Conservation (phyloP, 1,140 invertebrate genomes). For the Bombus impatiens region DNA sequence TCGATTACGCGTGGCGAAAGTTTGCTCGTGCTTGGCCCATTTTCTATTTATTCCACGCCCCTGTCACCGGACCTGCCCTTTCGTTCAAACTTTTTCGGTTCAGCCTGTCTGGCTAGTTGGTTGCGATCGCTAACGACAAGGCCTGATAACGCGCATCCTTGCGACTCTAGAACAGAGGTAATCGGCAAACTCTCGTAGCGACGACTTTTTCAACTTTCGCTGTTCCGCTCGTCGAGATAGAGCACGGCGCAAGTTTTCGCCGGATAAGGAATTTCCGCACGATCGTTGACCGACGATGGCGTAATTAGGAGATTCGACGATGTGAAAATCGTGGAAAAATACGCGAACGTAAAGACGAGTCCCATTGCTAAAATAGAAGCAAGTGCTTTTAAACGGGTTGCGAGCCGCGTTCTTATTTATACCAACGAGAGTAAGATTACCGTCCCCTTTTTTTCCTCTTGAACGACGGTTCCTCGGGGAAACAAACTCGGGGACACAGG, state of each 20-base stretch:
- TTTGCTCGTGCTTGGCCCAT: too few species aligned
- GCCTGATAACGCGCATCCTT: neutral
- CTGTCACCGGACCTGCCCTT: neutral
- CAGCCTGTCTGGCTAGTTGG: too few species aligned
- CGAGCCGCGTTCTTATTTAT: conserved; percentile 17
- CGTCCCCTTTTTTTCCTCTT: neutral
- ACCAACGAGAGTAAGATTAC: neutral
- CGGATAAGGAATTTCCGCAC: neutral
- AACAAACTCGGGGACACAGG: too few species aligned
- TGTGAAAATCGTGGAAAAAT: neutral
- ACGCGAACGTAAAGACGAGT: neutral
- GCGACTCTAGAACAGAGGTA: neutral
- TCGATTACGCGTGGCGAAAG: too few species aligned
- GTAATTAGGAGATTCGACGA: neutral
- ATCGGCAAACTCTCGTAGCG: conserved; percentile 10
- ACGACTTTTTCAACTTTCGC: conserved; percentile 3
- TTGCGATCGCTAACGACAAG: conserved; percentile 1
- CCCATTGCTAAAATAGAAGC: neutral
- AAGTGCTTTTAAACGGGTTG: conserved; percentile 30
- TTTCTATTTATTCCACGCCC: neutral
- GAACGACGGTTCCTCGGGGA: neutral
- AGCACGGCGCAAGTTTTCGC: neutral
- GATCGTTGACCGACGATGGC: neutral
- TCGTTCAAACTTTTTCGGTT: neutral
- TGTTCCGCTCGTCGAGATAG: neutral